Conservation (phyloP, 2,888 invertebrate genomes). For the Coleophora flavipennella region DNA sequence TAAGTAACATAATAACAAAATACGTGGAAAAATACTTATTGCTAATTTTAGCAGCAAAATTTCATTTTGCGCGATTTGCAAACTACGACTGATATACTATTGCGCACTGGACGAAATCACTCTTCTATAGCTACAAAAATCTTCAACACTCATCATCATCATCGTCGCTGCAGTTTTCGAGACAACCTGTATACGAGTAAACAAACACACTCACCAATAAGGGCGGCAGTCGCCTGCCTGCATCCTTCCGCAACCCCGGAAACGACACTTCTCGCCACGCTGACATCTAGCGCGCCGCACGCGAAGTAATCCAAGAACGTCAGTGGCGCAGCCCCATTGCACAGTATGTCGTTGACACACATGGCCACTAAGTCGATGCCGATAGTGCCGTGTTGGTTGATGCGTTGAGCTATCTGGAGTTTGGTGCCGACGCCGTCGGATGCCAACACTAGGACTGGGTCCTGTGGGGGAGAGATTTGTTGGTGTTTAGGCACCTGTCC, state of each 20-base stretch:
- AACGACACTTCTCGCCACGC: conserved; percentile 79
- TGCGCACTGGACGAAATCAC: too few species aligned
- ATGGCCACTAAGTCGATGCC: conserved; percentile 98
- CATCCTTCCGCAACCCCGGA: conserved; percentile 90
- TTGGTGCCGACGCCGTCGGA: conserved; percentile 99
- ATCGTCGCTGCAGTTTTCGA: neutral
- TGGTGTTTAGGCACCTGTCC: too few species aligned
- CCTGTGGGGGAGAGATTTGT: conserved; percentile 34
- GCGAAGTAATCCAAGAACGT: conserved; percentile 98
- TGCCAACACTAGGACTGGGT: conserved; percentile 93
- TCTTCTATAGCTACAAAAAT: too few species aligned
- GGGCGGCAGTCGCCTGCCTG: conserved; percentile 83
- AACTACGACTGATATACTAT: too few species aligned
- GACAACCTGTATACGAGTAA: too few species aligned
- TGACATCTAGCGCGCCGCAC: conserved; percentile 84
- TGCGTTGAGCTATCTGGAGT: conserved; percentile 89
- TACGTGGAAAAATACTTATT: too few species aligned
- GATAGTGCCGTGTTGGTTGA: conserved; percentile 82
- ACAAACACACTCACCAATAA: conserved; percentile 77
- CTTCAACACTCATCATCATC: conserved; percentile 8
- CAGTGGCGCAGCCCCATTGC: conserved; percentile 96
- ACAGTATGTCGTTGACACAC: conserved; percentile 98
- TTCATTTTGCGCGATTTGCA: too few species aligned
- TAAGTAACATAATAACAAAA: too few species aligned
- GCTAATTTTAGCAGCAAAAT: too few species aligned